Evolutionary conservation across 2,888 invertebrate species (phyloP), one percentile per base, ranked within the genome.

Genomic region (Eutolmus rufibarbis): DNA sequence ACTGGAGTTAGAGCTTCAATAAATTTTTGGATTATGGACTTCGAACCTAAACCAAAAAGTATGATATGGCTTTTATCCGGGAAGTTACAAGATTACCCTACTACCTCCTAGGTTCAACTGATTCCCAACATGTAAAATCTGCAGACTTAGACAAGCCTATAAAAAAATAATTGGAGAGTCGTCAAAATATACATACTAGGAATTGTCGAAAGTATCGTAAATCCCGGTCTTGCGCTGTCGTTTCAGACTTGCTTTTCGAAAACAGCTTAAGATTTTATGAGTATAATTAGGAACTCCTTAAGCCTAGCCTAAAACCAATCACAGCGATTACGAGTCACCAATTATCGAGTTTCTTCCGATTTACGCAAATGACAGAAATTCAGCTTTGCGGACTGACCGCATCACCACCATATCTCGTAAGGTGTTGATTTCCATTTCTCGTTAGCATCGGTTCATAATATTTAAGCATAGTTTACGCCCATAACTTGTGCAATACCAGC

Each of bases 371-470:
- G 78, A 14, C 78, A 78, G 78, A 43, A 40, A 78, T 78, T 19
- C 66, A 66, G 5, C 23, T 66, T 78, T 19, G 66, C 66, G 3
- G 3, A 66, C 23, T 66, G 66, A 66, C 66, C 66, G 28, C 66
- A 23, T 66, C 66, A 66, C 66, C 66, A 23, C 66, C 66, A 66
- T 66, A 66, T 66, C 66, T 66, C 28, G 66, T 19, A 28, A 81
- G 81, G 56, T 81, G 81, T 81, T 81, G 81, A 81, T 56, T 81
- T 81, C 56, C 51, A 81, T 81, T 81, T 51, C 81, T 81, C 56
- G 81, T 81, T 81, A 81, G 81, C 81, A 81, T 56, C 28, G 56
- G 81, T 81, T 81, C 56, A 81, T 81, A 81, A 81, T 81, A 81
- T 81, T 81, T 81, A 81, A 81, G 81, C 81, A 56, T 56, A 81